Evolutionary conservation across 2,888 invertebrate genomes (phyloP), one percentile per base, ranked within the genome.

Genomic region (Stenodera caucasica): DNA sequence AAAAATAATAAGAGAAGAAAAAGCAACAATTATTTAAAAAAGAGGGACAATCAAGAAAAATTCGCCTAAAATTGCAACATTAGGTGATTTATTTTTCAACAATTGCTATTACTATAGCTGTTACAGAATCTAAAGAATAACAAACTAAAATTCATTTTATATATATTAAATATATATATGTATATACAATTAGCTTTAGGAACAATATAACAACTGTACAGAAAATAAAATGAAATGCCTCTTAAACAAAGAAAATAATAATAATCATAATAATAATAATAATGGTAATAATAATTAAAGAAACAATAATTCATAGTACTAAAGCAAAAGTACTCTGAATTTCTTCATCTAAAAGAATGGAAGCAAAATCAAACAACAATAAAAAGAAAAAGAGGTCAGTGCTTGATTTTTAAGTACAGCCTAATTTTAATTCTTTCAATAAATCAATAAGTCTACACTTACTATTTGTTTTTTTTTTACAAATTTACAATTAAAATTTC

Each of bases 61-160:
- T 26, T 26, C 26, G 5, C 26, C 7, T 45, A 15, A 40, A 54
- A 55, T 14, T 63, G 67, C 69, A 73, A 74, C 74, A 71, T 74
- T 70, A 72, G 67, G 68, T 70, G 62, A 62, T 68, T 70, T 74
- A 69, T 70, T 71, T 66, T 70, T 74, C 72, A 74, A 74, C 74
- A 74, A 72, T 70, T 66, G 69, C 74, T 72, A 74, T 73, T 66
- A 67, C 67, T 67, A 61, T 71, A 71, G 70, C 70, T 65, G 65
- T 73, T 70, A 70, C 70, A 68, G 70, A 71, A 69, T 73, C 70
- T 69, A 72, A 68, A 71, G 70, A 71, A 72, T 71, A 72, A 73
- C 71, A 74, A 74, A 74, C 72, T 66, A 66, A 69, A 64, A 67
- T 55, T 62, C 63, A 61, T 62, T 63, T 63, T 53, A 65, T 63